Conservation (phyloP, 2,888 invertebrate species). For the Herminia tarsipennalis region DNA sequence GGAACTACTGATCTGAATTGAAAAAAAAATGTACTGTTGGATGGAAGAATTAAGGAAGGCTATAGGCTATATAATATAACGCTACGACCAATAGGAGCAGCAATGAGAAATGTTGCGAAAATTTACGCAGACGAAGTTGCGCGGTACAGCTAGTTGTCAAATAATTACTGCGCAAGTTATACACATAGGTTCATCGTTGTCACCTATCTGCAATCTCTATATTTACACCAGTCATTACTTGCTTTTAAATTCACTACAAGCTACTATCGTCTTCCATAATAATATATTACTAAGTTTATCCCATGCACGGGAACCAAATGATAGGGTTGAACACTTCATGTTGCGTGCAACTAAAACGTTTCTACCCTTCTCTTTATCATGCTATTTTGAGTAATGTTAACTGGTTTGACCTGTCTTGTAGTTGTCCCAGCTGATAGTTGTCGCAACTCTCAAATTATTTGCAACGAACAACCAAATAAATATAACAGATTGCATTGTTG, state of each 20-base stretch:
- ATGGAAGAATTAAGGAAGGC: no score
- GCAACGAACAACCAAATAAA: slow-evolving; percentile 23
- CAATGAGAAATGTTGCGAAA: no score
- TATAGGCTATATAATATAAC: no score
- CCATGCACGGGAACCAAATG: slow-evolving; percentile 11
- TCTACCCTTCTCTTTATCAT: slow-evolving; percentile 22
- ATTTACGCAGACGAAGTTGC: no score
- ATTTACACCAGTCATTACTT: no score
- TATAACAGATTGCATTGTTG: slow-evolving; percentile 7
- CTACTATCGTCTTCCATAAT: not conserved
- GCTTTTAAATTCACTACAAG: not conserved
- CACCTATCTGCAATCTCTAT: no score
- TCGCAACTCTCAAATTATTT: slow-evolving; percentile 26
- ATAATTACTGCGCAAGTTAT: no score
- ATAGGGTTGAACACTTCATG: slow-evolving; percentile 8
- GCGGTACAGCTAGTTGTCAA: no score
- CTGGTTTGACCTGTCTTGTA: slow-evolving; percentile 35
- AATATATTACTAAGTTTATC: not conserved
- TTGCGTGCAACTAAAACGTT: slow-evolving; percentile 20
- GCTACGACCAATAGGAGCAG: no score
- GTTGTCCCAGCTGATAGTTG: slow-evolving; percentile 29
- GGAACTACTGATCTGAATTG: no score
- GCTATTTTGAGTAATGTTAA: slow-evolving; percentile 40
- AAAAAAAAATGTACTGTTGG: no score
- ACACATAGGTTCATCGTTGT: no score